These are phyloP conservation scores for Listronotus oregonensis DNA, from an alignment of 1,140 invertebrate species.

Conservation along the genomic window DNA sequence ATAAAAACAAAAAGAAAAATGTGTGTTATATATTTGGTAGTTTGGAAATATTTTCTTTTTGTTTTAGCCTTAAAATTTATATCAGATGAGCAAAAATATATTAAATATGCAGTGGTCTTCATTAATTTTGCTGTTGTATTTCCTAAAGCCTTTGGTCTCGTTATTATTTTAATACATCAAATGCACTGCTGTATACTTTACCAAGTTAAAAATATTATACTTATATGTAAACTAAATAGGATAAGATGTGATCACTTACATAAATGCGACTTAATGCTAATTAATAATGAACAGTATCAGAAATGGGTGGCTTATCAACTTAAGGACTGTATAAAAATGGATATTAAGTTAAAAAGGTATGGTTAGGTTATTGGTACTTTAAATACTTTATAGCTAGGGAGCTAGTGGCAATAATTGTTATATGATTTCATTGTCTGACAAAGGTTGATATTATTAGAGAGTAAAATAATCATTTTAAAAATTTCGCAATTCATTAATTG, in stretches of 20 bases:
- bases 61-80: background rate
- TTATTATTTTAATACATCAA: background rate
- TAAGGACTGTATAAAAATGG: background rate
- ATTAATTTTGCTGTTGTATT: background rate
- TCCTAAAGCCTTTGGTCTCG: background rate
- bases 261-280: background rate
- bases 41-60: too few species aligned
- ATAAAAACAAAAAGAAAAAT: too few species aligned
- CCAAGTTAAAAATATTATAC: background rate
- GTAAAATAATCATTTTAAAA: too few species aligned
- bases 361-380: too few species aligned
- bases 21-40: too few species aligned
- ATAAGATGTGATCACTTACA: background rate
- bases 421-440: too few species aligned
- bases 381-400: too few species aligned
- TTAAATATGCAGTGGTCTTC: background rate
- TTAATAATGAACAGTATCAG: background rate
- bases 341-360: conserved; percentile 9
- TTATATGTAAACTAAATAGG: background rate
- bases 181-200: conserved; percentile 2
- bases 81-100: background rate
- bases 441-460: too few species aligned
- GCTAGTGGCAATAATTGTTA: too few species aligned
- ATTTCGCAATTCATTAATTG: too few species aligned
- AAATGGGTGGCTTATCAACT: background rate